phyloP scores from a whole-genome alignment of 2,888 invertebrate species.

The Ophion ellenae region DNA sequence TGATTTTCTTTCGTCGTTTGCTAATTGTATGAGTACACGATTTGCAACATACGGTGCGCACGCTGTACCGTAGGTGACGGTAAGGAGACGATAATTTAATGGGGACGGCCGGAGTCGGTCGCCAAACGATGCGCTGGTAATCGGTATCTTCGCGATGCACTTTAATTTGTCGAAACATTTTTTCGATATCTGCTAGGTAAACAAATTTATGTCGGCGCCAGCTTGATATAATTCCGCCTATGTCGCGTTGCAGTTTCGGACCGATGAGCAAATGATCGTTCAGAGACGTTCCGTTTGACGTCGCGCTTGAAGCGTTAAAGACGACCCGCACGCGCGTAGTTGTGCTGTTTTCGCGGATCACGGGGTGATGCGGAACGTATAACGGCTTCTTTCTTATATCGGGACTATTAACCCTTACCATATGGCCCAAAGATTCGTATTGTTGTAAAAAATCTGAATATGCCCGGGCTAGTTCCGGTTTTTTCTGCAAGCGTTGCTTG shows the following conservation, averaged over 20 bases:
- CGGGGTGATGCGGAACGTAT: slow-evolving; percentile 33
- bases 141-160: slow-evolving; percentile 55
- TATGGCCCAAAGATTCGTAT: slow-evolving; percentile 57
- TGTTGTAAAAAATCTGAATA: slow-evolving; percentile 64
- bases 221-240: slow-evolving; percentile 3
- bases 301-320: slow-evolving; percentile 61
- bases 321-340: slow-evolving; percentile 54
- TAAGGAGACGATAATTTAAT: slow-evolving; percentile 55
- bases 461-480: slow-evolving; percentile 21
- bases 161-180: slow-evolving; percentile 57
- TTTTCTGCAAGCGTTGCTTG: slow-evolving; percentile 66
- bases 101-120: slow-evolving; percentile 18
- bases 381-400: background rate
- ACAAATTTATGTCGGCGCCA: slow-evolving; percentile 47
- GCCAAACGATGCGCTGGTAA: slow-evolving; percentile 72
- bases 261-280: slow-evolving; percentile 57
- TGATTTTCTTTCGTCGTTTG: slow-evolving; percentile 24
- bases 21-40: slow-evolving; percentile 68
- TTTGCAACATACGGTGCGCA: slow-evolving; percentile 70
- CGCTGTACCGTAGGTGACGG: slow-evolving; percentile 70
- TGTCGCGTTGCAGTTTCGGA: slow-evolving; percentile 42
- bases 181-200: slow-evolving; percentile 47
- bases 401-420: slow-evolving; percentile 40
- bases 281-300: slow-evolving; percentile 50
- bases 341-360: slow-evolving; percentile 45